Evolutionary conservation across 2,888 invertebrate species (phyloP).

Genomic region (Acleris emargana): DNA sequence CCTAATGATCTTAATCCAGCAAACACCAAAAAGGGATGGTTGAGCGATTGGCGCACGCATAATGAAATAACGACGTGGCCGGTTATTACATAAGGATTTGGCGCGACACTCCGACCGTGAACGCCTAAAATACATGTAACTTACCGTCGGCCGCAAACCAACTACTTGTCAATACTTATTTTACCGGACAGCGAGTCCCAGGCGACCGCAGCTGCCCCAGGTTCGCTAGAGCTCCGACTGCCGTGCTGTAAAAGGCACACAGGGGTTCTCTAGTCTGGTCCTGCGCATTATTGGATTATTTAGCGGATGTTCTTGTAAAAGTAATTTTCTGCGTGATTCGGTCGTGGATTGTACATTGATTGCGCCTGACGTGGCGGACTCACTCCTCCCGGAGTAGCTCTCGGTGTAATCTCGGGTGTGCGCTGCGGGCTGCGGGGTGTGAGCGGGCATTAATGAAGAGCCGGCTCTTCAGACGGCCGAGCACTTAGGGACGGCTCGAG

Average conservation of each 20-base stretch:
- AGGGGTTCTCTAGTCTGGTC: not conserved
- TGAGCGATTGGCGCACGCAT: too few species aligned
- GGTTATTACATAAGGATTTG: too few species aligned
- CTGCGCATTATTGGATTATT: constrained; percentile 22
- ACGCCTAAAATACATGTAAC: constrained; percentile 10
- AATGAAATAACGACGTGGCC: too few species aligned
- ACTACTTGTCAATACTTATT: constrained; percentile 2
- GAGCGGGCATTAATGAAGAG: too few species aligned
- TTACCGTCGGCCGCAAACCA: constrained; percentile 20
- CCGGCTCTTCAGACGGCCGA: too few species aligned
- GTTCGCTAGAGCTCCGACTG: not conserved
- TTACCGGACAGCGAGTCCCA: constrained; percentile 4
- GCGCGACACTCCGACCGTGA: too few species aligned
- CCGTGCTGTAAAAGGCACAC: not conserved
- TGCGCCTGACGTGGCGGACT: constrained; percentile 14
- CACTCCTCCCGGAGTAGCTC: too few species aligned
- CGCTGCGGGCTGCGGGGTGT: too few species aligned
- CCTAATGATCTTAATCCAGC: too few species aligned
- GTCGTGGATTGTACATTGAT: constrained; percentile 25
- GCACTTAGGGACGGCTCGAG: not conserved
- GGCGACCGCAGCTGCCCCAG: not conserved
- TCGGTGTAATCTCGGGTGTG: too few species aligned
- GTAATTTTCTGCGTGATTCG: constrained; percentile 32
- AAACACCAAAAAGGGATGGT: too few species aligned
- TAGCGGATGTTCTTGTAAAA: constrained; percentile 16